Evolutionary conservation across 1,140 invertebrate genomes (phyloP).

Genomic region (Nylanderia fulva): DNA sequence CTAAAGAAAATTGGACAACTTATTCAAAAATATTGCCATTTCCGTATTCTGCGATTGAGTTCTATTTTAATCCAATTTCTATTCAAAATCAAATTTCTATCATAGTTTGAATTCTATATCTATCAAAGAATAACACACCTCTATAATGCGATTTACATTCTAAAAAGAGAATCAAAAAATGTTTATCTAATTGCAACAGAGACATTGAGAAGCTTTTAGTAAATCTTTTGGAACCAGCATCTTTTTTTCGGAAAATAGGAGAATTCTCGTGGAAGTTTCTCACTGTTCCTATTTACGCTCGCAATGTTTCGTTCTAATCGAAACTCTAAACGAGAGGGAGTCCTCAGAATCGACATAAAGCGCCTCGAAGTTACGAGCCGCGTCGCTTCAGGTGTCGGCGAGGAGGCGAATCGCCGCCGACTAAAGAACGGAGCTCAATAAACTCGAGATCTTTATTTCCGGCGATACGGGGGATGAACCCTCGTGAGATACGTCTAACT

Average conservation of each 20-base stretch:
- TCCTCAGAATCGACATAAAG: constrained; percentile 40
- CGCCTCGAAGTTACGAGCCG: constrained; percentile 32
- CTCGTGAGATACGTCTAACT: constrained; percentile 36
- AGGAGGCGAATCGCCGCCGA: neutral
- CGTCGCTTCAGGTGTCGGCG: neutral
- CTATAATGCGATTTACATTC: neutral
- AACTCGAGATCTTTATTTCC: constrained; percentile 65
- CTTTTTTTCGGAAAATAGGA: neutral
- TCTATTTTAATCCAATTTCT: constrained; percentile 8
- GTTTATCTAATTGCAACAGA: neutral
- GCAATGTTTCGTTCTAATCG: constrained; percentile 40
- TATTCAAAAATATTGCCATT: neutral
- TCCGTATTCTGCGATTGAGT: neutral
- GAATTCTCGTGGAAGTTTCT: neutral
- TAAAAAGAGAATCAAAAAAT: neutral
- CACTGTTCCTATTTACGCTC: neutral
- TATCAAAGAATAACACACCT: neutral
- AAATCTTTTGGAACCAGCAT: neutral
- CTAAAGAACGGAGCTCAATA: constrained; percentile 43
- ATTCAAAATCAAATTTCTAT: neutral
- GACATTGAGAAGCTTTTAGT: neutral
- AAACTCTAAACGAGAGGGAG: constrained; percentile 3
- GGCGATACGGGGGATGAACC: constrained; percentile 24
- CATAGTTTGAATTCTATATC: neutral
- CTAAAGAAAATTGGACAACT: neutral